These are phyloP conservation scores for Acanthurus lineatus DNA, from an alignment of 2,797 vertebrate genomes.

Conservation along the genomic window DNA sequence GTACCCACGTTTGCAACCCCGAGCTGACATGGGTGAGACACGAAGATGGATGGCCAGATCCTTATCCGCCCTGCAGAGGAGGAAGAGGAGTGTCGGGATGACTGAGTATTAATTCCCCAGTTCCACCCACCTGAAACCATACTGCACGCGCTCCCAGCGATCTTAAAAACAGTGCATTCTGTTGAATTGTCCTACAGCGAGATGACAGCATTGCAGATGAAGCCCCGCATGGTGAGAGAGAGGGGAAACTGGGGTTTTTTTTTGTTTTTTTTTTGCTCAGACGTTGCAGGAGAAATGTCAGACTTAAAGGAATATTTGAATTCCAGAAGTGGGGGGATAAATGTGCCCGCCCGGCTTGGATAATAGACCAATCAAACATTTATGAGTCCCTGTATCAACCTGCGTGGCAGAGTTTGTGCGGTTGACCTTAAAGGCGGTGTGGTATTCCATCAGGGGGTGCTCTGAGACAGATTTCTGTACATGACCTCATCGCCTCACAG, in stretches of 20 bases:
- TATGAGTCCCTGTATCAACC: constrained; percentile 73
- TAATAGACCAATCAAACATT: constrained; percentile 83
- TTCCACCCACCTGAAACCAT: constrained; percentile 79
- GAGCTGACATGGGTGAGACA: constrained; percentile 72
- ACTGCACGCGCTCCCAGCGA: constrained; percentile 41
- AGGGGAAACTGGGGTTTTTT: constrained; percentile 22
- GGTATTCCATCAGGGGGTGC: constrained; percentile 61
- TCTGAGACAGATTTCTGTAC: constrained; percentile 63
- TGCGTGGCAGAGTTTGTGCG: constrained; percentile 55
- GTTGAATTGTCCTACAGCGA: constrained; percentile 61
- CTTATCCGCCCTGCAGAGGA: constrained; percentile 77
- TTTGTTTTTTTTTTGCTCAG: constrained; percentile 6
- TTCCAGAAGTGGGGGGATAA: constrained; percentile 61
- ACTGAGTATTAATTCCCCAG: constrained; percentile 82
- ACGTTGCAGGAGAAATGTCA: constrained; percentile 65
- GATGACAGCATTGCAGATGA: constrained; percentile 76
- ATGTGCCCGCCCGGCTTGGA: constrained; percentile 59
- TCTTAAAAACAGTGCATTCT: constrained; percentile 64
- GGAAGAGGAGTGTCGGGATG: constrained; percentile 80
- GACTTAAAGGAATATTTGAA: constrained; percentile 74
- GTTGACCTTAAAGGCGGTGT: constrained; percentile 61
- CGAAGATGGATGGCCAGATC: constrained; percentile 82
- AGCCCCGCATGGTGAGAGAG: constrained; percentile 40
- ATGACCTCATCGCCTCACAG: constrained; percentile 70
- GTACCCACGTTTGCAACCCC: constrained; percentile 68